Conservation (phyloP, 2,888 invertebrate genomes). For the Drosophila macrothrix region DNA sequence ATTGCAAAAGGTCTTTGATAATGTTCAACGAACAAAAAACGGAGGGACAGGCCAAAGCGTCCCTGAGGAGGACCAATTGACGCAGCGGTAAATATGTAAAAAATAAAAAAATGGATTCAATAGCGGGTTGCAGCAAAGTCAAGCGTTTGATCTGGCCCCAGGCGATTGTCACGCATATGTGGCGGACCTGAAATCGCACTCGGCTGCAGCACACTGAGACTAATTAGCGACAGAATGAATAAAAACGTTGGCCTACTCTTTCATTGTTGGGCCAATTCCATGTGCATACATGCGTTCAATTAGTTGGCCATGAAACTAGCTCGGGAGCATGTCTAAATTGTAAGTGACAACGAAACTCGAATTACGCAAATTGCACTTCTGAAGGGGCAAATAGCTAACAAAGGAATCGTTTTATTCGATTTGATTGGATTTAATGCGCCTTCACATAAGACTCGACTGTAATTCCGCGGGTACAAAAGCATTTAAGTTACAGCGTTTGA, state of each 20-base stretch:
- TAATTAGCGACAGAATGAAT: slow-evolving; percentile 46
- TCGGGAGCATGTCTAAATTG: slow-evolving; percentile 18
- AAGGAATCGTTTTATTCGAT: slow-evolving; percentile 30
- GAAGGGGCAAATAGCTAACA: slow-evolving; percentile 7
- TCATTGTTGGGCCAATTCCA: slow-evolving; percentile 27
- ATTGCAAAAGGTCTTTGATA: slow-evolving; percentile 2
- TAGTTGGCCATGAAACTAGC: slow-evolving; percentile 38
- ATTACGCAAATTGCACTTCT: slow-evolving; percentile 20
- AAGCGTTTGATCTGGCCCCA: slow-evolving; percentile 68
- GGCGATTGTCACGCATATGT: slow-evolving; percentile 58
- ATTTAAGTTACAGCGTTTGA: slow-evolving; percentile 43
- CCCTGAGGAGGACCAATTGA: slow-evolving; percentile 7
- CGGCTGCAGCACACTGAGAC: slow-evolving; percentile 14
- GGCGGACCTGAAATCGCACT: slow-evolving; percentile 27
- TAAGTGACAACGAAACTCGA: slow-evolving; percentile 24
- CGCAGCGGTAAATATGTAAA: neutral
- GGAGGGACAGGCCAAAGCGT: neutral
- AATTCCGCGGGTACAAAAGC: slow-evolving; percentile 7
- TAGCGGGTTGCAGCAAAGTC: slow-evolving; percentile 28
- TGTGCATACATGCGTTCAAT: slow-evolving; percentile 63
- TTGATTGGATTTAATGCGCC: slow-evolving; percentile 64
- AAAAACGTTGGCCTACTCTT: slow-evolving; percentile 8
- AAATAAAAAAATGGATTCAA: neutral
- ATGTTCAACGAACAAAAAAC: neutral
- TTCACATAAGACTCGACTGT: slow-evolving; percentile 11